Evolutionary conservation across 2,113 vertebrate species (phyloP).

Genomic region (Oreochromis aureus): DNA sequence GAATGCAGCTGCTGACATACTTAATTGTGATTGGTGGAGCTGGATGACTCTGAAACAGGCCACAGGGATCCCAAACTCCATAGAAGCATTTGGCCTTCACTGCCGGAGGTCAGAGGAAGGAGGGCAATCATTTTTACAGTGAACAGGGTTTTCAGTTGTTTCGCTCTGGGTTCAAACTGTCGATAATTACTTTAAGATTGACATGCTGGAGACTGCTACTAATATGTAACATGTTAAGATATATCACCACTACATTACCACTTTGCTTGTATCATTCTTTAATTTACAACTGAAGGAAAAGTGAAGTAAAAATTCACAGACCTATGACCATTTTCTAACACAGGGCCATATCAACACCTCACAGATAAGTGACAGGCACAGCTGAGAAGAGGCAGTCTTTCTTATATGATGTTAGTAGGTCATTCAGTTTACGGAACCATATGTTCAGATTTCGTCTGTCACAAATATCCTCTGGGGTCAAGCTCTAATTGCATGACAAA

Average conservation of each 20-base stretch:
- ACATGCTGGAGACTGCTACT: background rate
- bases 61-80: background rate
- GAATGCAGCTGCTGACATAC: conserved; percentile 33
- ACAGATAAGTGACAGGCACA: background rate
- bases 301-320: background rate
- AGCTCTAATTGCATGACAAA: background rate
- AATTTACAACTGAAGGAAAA: background rate
- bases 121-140: background rate
- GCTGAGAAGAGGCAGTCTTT: background rate
- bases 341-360: background rate
- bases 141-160: background rate
- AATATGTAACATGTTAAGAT: background rate
- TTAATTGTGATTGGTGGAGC: conserved; percentile 24
- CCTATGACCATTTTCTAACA: background rate
- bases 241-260: background rate
- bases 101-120: background rate
- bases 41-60: background rate
- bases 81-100: background rate
- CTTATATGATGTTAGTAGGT: background rate
- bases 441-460: background rate
- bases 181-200: background rate
- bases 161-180: background rate
- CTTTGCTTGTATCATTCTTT: background rate
- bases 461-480: background rate
- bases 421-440: background rate